These are phyloP conservation scores for Protaetia brevitarsis DNA, from an alignment of 1,140 invertebrate species.

Conservation along the genomic window DNA sequence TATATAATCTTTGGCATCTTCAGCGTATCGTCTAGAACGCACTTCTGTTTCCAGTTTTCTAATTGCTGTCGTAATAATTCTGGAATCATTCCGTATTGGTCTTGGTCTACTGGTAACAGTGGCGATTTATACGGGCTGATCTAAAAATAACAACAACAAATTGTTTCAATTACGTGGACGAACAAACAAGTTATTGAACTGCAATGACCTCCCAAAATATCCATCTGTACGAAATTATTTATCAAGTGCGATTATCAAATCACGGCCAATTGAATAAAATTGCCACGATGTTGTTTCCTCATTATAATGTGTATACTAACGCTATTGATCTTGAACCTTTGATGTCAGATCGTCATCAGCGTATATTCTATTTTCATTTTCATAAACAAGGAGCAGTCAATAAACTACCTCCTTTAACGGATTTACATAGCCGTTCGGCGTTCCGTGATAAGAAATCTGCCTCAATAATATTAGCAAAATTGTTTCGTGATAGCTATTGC, in stretches of 20 bases:
- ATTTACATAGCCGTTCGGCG: too few species aligned
- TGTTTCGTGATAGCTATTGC: too few species aligned
- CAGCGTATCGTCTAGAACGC: constrained; percentile 40
- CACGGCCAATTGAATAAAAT: neutral
- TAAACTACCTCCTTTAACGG: too few species aligned
- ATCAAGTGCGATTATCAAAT: neutral
- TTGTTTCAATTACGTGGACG: neutral
- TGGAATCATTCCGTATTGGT: constrained; percentile 54
- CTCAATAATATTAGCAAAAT: too few species aligned
- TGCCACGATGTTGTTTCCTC: neutral
- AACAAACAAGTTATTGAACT: neutral
- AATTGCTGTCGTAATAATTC: constrained; percentile 49
- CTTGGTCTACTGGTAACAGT: constrained; percentile 53
- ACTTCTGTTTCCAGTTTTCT: constrained; percentile 49
- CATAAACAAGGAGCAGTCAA: too few species aligned
- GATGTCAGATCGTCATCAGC: neutral
- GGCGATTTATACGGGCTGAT: constrained; percentile 53
- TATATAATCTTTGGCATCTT: constrained; percentile 64
- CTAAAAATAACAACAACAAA: constrained; percentile 41
- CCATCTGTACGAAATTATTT: neutral
- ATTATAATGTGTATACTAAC: neutral
- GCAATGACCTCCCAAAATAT: too few species aligned
- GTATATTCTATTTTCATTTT: neutral
- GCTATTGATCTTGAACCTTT: neutral
- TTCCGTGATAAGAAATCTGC: too few species aligned